phyloP scores from a whole-genome alignment of 1,140 invertebrate genomes.

The Bombus confusus region DNA sequence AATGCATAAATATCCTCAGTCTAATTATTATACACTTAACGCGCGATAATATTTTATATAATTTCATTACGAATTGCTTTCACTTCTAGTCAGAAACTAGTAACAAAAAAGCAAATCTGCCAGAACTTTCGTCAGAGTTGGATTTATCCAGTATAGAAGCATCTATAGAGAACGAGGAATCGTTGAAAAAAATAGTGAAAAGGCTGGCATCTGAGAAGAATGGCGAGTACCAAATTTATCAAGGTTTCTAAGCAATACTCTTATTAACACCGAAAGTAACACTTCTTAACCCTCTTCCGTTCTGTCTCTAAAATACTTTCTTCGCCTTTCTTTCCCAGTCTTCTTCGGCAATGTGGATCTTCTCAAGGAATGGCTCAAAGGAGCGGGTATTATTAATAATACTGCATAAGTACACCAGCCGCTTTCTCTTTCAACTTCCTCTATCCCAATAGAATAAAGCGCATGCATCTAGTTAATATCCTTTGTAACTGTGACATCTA shows the following conservation, averaged over 20 bases:
- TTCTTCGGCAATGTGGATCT: slow-evolving; percentile 80
- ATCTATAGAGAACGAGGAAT: slow-evolving; percentile 77
- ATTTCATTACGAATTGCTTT: neutral
- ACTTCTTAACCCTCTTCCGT: slow-evolving; percentile 20
- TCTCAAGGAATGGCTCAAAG: slow-evolving; percentile 79
- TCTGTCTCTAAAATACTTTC: slow-evolving; percentile 51
- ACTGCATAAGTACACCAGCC: slow-evolving; percentile 34
- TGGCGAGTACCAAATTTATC: slow-evolving; percentile 81
- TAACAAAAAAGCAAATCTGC: slow-evolving; percentile 68
- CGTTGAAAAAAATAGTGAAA: slow-evolving; percentile 78
- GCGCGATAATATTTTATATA: no score
- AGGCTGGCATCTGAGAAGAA: slow-evolving; percentile 80
- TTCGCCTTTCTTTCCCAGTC: slow-evolving; percentile 68
- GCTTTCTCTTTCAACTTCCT: slow-evolving; percentile 44
- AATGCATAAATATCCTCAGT: no score
- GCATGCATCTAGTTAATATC: neutral
- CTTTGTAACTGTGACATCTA: no score
- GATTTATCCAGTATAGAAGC: slow-evolving; percentile 76
- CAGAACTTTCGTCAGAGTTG: slow-evolving; percentile 77
- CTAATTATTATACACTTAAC: no score
- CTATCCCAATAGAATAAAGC: slow-evolving; percentile 17
- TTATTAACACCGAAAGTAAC: slow-evolving; percentile 59
- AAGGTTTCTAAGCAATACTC: slow-evolving; percentile 73
- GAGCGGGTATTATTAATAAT: slow-evolving; percentile 77
- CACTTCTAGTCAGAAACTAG: slow-evolving; percentile 28